Conservation (phyloP, 2,113 vertebrate species). For the Xenopus borealis region DNA sequence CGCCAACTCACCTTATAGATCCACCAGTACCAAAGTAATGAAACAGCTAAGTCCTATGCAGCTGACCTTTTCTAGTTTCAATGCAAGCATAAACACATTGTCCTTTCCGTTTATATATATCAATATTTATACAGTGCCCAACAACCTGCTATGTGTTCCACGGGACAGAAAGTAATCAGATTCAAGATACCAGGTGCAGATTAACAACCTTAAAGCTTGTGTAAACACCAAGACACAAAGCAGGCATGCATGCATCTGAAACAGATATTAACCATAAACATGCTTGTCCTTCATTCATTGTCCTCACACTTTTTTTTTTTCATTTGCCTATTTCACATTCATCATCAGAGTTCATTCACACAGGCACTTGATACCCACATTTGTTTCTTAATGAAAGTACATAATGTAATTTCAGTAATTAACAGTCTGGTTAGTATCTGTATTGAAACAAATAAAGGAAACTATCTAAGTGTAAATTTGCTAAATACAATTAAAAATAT, state of each 20-base stretch:
- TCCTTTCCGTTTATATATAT: constrained; percentile 38
- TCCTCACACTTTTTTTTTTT: too few relatives aligned
- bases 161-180: constrained; percentile 18
- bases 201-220: constrained; percentile 10
- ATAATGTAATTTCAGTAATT: not conserved
- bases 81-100: constrained; percentile 9
- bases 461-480: too few relatives aligned
- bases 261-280: not conserved
- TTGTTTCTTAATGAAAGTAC: not conserved
- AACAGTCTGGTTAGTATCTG: too few relatives aligned
- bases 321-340: not conserved
- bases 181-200: constrained; percentile 31
- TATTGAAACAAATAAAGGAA: too few relatives aligned
- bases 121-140: constrained; percentile 16
- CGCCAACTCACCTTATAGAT: not conserved
- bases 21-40: not conserved
- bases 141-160: constrained; percentile 3
- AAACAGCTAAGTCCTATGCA: constrained; percentile 8
- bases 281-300: too few relatives aligned
- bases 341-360: not conserved
- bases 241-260: not conserved
- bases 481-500: not conserved
- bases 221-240: constrained; percentile 18
- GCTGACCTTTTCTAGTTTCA: constrained; percentile 33
- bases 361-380: not conserved